phyloP scores from a whole-genome alignment of 2,888 invertebrate genomes.

The Oligia latruncula region DNA sequence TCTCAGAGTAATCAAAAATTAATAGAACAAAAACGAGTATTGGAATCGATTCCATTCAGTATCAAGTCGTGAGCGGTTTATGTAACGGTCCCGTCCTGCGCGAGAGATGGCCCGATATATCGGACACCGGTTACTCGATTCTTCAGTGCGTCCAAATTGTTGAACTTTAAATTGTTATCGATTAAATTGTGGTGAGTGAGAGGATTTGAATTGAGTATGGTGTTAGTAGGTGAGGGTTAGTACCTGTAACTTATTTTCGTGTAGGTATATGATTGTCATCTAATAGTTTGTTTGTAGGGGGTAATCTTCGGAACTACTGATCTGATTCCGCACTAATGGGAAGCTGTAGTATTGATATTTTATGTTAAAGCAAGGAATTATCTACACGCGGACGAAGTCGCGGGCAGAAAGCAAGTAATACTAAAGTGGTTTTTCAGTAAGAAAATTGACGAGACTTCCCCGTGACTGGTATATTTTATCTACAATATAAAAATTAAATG shows the following conservation, averaged over 20 bases:
- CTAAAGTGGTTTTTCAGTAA: too few relatives aligned
- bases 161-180: conserved; percentile 46
- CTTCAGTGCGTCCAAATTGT: conserved; percentile 47
- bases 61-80: conserved; percentile 64
- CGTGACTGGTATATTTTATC: too few relatives aligned
- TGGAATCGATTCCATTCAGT: conserved; percentile 69
- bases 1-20: conserved; percentile 44
- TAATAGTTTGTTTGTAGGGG: too few relatives aligned
- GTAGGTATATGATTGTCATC: background rate
- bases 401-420: too few relatives aligned
- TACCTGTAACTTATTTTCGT: background rate
- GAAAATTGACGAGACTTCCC: too few relatives aligned
- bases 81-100: conserved; percentile 59
- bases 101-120: conserved; percentile 63
- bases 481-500: too few relatives aligned
- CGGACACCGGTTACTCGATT: conserved; percentile 65
- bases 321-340: too few relatives aligned
- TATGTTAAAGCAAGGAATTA: too few relatives aligned
- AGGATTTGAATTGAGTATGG: conserved; percentile 15
- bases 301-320: too few relatives aligned
- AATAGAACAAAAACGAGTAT: conserved; percentile 59
- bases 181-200: conserved; percentile 28
- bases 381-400: too few relatives aligned
- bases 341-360: too few relatives aligned
- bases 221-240: background rate